Base-by-base conservation (phyloP, 2,797 vertebrate species). In the Artibeus jamaicensis region DNA sequence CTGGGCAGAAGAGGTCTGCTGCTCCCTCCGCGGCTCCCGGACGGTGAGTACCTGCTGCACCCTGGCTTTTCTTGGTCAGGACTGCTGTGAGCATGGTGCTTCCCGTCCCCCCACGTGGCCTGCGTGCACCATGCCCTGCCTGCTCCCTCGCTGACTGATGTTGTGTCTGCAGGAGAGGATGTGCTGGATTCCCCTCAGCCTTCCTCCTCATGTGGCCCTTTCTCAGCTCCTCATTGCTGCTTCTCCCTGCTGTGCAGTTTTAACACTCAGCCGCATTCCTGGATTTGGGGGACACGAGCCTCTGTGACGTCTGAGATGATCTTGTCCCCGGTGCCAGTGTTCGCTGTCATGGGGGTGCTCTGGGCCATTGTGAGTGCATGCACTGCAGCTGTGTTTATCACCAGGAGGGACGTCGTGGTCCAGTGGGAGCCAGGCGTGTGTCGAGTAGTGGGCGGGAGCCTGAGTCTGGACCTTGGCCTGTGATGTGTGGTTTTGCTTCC, bases 1-100 rank as follows among this genome's bases (percentile, higher is more conserved):
- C 98, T 99, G 59, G 99, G 99, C 79, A 98, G 99, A 86, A 99
- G 99, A 98, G 99, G 99, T 89, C 98, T 99, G 95, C 97, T 99
- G 92, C 98, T 99, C 53, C 99, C 99, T 26, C 99, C 99, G 18
- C 98, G 99, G 34, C 98, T 99, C 22, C 89, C 98, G 29, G 99
- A 99, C 62, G 99, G 99, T 99, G 98, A 89, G 99, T 99, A 53
- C 39, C 42, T 1, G 12, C 16, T 9, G 10, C 19, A 0, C 2
- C 0, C 11, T 22, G 1, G 34, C 3, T 22, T 19, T 8, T 9
- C 1, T 0, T 55, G 1, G 8, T 44, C 11, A 5, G 59, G n/a
- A 18, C 65, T 2, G 3, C 32, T 37, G 48, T 24, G 55, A 57
- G 22, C 10, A 4, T 0, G 53, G 53, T 14, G 53, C 55, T 24